Base-by-base conservation (phyloP, 2,113 vertebrate species). In the Hassar affinis region DNA sequence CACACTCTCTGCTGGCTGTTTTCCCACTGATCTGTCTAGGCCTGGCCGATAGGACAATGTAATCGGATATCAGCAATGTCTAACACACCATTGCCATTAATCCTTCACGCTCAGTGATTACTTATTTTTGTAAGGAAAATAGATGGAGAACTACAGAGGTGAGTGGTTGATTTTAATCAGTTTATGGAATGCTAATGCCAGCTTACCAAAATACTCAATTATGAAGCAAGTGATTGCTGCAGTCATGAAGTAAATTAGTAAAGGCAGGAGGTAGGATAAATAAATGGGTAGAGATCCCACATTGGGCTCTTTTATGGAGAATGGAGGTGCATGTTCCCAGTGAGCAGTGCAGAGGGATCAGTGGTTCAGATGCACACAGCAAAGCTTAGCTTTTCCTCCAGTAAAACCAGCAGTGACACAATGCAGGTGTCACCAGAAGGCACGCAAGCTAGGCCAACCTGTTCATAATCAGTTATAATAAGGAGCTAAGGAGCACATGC, bases 1-100 rank as follows among this genome's bases (percentile, higher is more conserved):
- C 84, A 74, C 78, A 84, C 78, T 59, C 80, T 82, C 84, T 84
- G 59, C 82, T 87, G 86, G 88, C 88, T 82, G 88, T 82, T 81
- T 77, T 87, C 87, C 87, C 81, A 81, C 78, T 76, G 52, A 79
- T 87, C 81, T 81, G 85, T 87, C 82, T 81, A 57, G 80, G 81
- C 80, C 72, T 38, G 51, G 74, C 27, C 27, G 10, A 84, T 79
- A 80, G 68, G 52, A 83, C 69, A 25, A 49, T 49, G 45, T 27
- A 74, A 74, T 74, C 45, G 6, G 69, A 49, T 81, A 75, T 75
- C 79, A 80, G 78, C 62, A 68, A 80, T 76, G 51, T 54, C 49
- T 35, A 35, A 35, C 51, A 76, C 30, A 33, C 2, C 20, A 14
- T 38, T 56, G 51, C 33, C 51, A 38, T 54, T 56, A 56, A 56